Base-by-base conservation (phyloP, 92 coral and sea anemone species). In the Bergia sp. region DNA sequence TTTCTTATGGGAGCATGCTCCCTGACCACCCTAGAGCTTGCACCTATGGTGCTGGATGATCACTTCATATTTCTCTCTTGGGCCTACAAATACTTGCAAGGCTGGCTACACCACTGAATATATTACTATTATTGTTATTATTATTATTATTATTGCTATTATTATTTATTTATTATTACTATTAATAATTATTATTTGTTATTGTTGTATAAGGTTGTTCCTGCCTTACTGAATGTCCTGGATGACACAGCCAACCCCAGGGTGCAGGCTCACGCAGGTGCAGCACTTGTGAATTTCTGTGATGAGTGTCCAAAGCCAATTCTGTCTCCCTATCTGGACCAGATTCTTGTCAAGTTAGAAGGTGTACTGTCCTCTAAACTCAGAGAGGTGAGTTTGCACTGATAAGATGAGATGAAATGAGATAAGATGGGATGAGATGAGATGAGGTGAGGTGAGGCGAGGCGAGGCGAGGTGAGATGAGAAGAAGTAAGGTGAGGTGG, bases 261-360 rank as follows among this genome's bases (percentile, higher is more conserved):
- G 86, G 99, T 97, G 43, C 99, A 97, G 90, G 99, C 99, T 4
- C 99, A 97, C 67, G 98, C 99, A 42, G 99, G 98, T 4, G 99
- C 99, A 3, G 99, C 99, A 53, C 94, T 97, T 47, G 99, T 97
- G 16, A 96, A 97, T 73, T 97, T 97, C 87, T 95, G 98, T 79
- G 99, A 97, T 21, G 99, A 97, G 49, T 97, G 99, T 79, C 99
- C 99, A 6, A 97, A 97, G 79, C 88, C 88, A 73, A 96, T 94
- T 36, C 88, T 97, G 21, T 80, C 94, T 29, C 92, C 94, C 10
- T 96, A 97, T 88, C 96, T 97, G 45, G 99, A 95, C 69, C 91
- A 89, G 73, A 94, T 96, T 44, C 87, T 97, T 50, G 90, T 88
- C 29, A 97, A 97, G 85, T 95, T 97, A 47, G 98, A 97, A 87